Percentiles rank a stretch among this genome's conserved stretches.
These are phyloP conservation scores for Molanna angustata DNA, from an alignment of 2,888 invertebrate genomes.

Conservation along the genomic window DNA sequence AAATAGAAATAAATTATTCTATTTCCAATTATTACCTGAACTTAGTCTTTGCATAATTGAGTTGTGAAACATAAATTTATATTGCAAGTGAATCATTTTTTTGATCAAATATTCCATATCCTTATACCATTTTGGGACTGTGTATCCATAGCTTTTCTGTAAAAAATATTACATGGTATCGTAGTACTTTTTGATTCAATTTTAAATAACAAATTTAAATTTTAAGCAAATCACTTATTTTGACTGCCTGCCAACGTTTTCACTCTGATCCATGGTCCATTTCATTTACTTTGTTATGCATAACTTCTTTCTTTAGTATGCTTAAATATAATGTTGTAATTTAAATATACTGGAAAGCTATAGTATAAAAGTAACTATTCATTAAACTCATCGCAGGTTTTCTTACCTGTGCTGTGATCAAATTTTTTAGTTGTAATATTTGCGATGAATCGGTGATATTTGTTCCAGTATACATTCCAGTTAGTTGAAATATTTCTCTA, in stretches of 20 bases:
- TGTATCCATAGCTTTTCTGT: conserved; percentile 51
- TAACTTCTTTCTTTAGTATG: too few species aligned
- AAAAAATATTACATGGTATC: conserved; percentile 33
- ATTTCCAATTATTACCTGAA: conserved; percentile 49
- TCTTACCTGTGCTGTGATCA: conserved; percentile 50
- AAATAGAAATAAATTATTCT: too few species aligned
- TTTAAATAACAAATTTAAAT: too few species aligned
- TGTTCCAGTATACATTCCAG: conserved; percentile 49
- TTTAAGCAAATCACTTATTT: too few species aligned
- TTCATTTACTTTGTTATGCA: too few species aligned
- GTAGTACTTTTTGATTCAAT: too few species aligned
- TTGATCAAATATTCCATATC: conserved; percentile 54
- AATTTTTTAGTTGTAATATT: conserved; percentile 48
- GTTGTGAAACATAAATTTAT: conserved; percentile 55
- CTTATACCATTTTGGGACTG: conserved; percentile 56
- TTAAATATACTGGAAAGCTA: too few species aligned
- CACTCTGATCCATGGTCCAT: too few species aligned
- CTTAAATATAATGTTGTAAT: too few species aligned
- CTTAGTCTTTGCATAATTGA: conserved; percentile 50
- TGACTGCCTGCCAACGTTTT: too few species aligned
- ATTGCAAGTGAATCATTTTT: conserved; percentile 52
- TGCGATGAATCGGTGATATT: conserved; percentile 53
- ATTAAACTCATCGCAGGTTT: too few species aligned
- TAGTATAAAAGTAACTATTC: too few species aligned
- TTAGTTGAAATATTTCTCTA: conserved; percentile 47